phyloP scores from a whole-genome alignment of 2,113 vertebrate species.

The Mustela nigripes region DNA sequence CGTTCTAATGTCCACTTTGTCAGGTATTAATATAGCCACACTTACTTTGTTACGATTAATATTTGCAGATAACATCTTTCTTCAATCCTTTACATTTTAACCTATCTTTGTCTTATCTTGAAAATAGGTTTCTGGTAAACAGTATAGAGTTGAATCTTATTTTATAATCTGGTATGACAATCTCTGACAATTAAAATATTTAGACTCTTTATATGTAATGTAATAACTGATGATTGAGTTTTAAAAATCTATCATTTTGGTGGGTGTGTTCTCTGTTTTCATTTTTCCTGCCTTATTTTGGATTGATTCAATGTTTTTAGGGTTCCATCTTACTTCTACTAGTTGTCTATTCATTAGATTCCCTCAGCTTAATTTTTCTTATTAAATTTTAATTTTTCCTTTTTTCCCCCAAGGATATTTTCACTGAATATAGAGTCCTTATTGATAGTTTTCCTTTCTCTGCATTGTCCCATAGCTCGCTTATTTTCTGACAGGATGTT shows the following conservation, averaged over 20 bases:
- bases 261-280: background rate
- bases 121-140: conserved; percentile 10
- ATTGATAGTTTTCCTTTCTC: background rate
- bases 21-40: background rate
- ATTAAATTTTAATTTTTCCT: background rate
- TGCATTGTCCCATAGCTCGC: background rate
- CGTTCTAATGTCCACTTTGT: background rate
- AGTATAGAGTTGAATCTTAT: background rate
- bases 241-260: conserved; percentile 29
- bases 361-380: background rate
- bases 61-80: background rate
- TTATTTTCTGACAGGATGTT: background rate
- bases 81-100: conserved; percentile 28
- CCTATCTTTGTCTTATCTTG: background rate
- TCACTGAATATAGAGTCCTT: background rate
- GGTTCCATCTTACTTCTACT: background rate
- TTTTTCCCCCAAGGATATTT: background rate
- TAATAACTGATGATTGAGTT: background rate
- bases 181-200: conserved; percentile 51
- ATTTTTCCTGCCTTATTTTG: conserved; percentile 34
- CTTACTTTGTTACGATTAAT: background rate
- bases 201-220: background rate
- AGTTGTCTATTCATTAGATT: background rate
- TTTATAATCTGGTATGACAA: background rate
- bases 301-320: background rate